Percentiles rank a stretch among this genome's conserved stretches.
These are phyloP conservation scores for Drosophila triauraria DNA, from an alignment of 1,140 invertebrate species.

Conservation along the genomic window DNA sequence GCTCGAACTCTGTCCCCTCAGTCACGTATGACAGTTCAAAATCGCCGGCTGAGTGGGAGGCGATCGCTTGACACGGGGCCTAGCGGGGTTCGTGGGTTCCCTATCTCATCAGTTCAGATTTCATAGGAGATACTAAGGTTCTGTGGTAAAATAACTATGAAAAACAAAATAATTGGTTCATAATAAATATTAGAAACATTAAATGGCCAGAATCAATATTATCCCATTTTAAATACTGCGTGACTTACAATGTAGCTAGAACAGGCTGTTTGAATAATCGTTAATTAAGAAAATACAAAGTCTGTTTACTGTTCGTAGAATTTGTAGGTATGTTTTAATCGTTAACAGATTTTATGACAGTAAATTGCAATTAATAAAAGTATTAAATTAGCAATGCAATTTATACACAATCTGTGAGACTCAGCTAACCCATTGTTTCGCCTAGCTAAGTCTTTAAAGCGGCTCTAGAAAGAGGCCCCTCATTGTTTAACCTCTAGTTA, in stretches of 20 bases:
- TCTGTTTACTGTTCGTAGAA: not conserved
- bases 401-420: not conserved
- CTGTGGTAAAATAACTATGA: too few relatives aligned
- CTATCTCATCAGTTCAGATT: not conserved
- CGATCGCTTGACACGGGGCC: slow-evolving; percentile 4
- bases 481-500: slow-evolving; percentile 21
- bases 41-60: slow-evolving; percentile 7
- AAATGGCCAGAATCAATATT: not conserved
- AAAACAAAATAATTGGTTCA: too few relatives aligned
- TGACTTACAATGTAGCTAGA: not conserved
- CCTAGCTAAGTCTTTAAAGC: not conserved
- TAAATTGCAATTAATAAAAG: slow-evolving; percentile 13
- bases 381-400: not conserved
- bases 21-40: slow-evolving; percentile 30
- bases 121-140: too few relatives aligned
- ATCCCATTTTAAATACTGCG: not conserved
- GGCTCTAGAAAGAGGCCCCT: slow-evolving; percentile 9
- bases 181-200: too few relatives aligned
- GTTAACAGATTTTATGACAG: not conserved
- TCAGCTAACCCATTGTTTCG: slow-evolving; percentile 11
- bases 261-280: not conserved
- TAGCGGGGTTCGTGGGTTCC: not conserved
- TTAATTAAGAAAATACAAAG: not conserved
- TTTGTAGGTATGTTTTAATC: slow-evolving; percentile 2
- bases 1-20: slow-evolving; percentile 10